Base-by-base conservation (phyloP, 2,888 invertebrate genomes). In the Athalia circularis region DNA sequence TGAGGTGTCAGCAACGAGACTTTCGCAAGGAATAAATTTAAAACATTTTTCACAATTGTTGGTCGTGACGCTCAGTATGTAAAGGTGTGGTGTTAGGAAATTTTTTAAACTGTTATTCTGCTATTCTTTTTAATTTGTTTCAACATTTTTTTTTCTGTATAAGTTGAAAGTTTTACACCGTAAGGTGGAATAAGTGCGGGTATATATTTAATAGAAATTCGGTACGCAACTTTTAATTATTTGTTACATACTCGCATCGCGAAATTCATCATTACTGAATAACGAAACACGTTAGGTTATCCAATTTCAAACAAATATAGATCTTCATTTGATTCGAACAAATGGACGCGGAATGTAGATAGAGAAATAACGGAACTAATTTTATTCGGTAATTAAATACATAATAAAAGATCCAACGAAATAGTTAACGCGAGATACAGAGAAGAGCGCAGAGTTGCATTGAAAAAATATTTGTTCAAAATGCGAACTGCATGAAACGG, bases 21-120 rank as follows among this genome's bases (percentile, higher is more conserved):
- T 72, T 13, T 45, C 13, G 72, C 72, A 59, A 45, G 57, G 72
- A 72, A 72, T 59, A 52, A 52, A 68, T 72, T 72, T 48, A 8
- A 72, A 57, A 59, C 72, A 72, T 47, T 59, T 72, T 45, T 54
- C 54, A 57, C 54, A 50, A 13, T 15, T n/a, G 48, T 67, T 50
- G 50, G 13, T 48, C 50, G n/a, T 48, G 13, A 29, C 29, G 29
- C 29, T 48, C 48, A 48, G 50, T 13, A 6, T 61, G 61, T 61
- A 9, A 13, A 65, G 13, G 3, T 48, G 47, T 47, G 13, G 15
- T 52, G 3, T 8, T 68, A 48, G 65, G 2, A 29, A 29, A 29
- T 29, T 29, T 29, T 29, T 29, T 29, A 0, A 65, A 65, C 43
- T 5, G 45, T 52, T 65, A 48, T 65, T 48, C 3, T 65, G 8